Evolutionary conservation across 2,113 vertebrate species (phyloP).

Genomic region (Pyxicephalus adspersus): DNA sequence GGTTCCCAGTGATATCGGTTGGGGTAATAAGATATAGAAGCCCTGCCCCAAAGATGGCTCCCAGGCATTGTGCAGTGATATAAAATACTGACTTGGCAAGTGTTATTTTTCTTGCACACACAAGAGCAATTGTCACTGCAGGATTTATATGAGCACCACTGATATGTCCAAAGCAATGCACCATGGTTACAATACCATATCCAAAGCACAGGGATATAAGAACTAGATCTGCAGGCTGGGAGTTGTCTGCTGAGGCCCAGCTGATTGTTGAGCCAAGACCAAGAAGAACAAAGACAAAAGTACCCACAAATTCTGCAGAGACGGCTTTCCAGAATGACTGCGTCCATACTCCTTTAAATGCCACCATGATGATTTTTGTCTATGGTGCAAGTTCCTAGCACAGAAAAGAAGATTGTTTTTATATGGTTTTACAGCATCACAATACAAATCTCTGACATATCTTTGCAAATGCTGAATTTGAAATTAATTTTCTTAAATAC

Average conservation of each 20-base stretch:
- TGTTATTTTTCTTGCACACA: conserved; percentile 76
- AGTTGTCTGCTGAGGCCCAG: conserved; percentile 69
- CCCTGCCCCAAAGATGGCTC: conserved; percentile 74
- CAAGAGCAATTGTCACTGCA: conserved; percentile 75
- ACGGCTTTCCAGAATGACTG: conserved; percentile 81
- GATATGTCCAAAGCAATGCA: conserved; percentile 80
- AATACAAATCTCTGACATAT: conserved; percentile 20
- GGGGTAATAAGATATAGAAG: conserved; percentile 76
- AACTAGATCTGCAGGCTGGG: conserved; percentile 59
- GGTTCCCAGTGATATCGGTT: conserved; percentile 61
- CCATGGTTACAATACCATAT: conserved; percentile 77
- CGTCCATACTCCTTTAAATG: conserved; percentile 81
- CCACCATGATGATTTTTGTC: conserved; percentile 68
- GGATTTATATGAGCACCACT: conserved; percentile 82
- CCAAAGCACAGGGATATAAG: conserved; percentile 81
- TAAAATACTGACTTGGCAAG: conserved; percentile 78
- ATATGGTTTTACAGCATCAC: neutral
- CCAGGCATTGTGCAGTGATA: conserved; percentile 76
- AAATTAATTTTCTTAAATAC: neutral
- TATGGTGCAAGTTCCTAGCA: conserved; percentile 5
- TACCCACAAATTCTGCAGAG: conserved; percentile 77
- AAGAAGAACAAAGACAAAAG: conserved; percentile 76
- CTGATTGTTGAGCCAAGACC: conserved; percentile 77
- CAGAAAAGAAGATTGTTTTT: conserved; percentile 5
- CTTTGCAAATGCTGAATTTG: neutral